Percentiles rank a stretch among this genome's conserved stretches.
These are phyloP conservation scores for Tyrannus savana DNA, from an alignment of 2,113 vertebrate genomes.

Conservation along the genomic window DNA sequence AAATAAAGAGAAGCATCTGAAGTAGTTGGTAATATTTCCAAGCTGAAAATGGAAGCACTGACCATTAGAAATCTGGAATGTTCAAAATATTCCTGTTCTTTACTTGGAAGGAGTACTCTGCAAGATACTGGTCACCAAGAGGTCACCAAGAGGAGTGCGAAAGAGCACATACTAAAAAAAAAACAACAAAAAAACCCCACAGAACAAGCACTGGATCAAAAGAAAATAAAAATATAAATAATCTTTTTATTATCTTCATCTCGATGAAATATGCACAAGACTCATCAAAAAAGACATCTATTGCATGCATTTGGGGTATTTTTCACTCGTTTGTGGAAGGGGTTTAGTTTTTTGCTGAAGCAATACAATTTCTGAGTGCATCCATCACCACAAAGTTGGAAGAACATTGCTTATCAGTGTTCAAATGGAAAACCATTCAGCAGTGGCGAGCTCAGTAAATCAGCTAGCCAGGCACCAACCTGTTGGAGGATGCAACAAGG, in stretches of 20 bases:
- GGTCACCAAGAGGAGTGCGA: neutral
- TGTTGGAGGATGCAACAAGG: too few species aligned
- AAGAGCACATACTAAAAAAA: neutral
- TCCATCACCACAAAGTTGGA: neutral
- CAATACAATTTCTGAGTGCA: neutral
- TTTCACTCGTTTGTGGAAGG: neutral
- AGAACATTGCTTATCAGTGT: neutral
- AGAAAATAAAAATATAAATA: neutral
- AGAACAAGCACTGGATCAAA: neutral
- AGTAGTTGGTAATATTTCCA: neutral
- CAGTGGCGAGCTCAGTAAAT: neutral
- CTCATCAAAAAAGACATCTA: neutral
- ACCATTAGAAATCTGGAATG: neutral
- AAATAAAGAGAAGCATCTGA: neutral
- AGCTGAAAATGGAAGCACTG: neutral
- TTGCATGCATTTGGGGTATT: neutral
- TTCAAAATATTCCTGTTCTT: neutral
- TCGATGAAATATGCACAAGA: neutral
- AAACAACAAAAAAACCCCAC: neutral
- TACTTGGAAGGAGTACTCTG: neutral
- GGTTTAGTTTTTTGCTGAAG: neutral
- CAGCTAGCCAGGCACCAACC: neutral
- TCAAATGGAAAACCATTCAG: neutral
- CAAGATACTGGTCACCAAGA: neutral
- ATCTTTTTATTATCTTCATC: neutral